Percentiles rank a stretch among this genome's conserved stretches.
Evolutionary conservation across 2,113 vertebrate genomes (phyloP).

Genomic region (Dendropsophus ebraccatus): DNA sequence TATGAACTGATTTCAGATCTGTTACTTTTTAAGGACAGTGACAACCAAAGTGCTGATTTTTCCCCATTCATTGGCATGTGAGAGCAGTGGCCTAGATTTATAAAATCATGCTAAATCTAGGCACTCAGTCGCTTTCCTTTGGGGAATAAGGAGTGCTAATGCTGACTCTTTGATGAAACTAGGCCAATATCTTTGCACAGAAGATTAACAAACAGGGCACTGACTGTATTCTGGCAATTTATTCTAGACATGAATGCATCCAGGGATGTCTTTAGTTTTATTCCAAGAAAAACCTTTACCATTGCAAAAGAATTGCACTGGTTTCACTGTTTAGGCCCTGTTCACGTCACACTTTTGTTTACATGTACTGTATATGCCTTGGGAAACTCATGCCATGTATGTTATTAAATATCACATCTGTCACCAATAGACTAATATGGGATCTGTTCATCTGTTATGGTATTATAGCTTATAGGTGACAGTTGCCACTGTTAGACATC

Average conservation of each 20-base stretch:
- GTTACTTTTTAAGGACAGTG: not conserved
- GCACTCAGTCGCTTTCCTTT: constrained; percentile 33
- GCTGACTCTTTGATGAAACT: constrained; percentile 43
- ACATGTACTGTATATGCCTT: too few species aligned
- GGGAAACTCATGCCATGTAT: too few species aligned
- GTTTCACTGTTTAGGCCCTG: not conserved
- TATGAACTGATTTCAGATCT: not conserved
- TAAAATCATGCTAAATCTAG: constrained; percentile 40
- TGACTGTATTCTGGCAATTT: constrained; percentile 14
- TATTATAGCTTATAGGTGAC: too few species aligned
- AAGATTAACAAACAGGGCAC: constrained; percentile 47
- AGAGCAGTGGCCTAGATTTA: constrained; percentile 42
- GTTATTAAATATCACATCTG: too few species aligned
- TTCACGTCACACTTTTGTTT: too few species aligned
- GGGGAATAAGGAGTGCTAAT: constrained; percentile 37
- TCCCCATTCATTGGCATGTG: constrained; percentile 4
- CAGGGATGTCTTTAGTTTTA: not conserved
- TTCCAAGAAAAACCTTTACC: not conserved
- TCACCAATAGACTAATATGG: too few species aligned
- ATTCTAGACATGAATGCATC: constrained; percentile 27
- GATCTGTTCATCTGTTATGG: too few species aligned
- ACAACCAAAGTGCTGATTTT: not conserved
- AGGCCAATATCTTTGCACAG: constrained; percentile 41
- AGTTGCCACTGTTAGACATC: too few species aligned
- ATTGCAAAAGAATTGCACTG: not conserved